Base-by-base conservation (phyloP, 2,888 invertebrate genomes). In the Chrysotoxum bicinctum region DNA sequence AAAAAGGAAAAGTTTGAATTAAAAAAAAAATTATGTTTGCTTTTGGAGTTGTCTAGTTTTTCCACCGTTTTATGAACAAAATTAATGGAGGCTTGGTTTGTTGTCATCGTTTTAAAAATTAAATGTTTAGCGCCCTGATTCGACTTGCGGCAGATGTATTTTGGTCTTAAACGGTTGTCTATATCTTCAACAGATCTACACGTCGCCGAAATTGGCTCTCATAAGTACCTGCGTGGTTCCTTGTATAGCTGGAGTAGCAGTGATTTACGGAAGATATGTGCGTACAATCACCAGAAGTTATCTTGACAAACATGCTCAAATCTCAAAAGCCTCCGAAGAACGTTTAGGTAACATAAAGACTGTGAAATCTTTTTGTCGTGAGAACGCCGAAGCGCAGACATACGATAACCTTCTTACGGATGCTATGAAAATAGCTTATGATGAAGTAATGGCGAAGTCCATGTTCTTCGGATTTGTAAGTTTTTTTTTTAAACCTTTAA, bases 291-390 rank as follows among this genome's bases (percentile, higher is more conserved):
- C 98, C 0, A 94, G 94, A 83, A 93, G 95, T 88, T 94, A 98
- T 72, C 95, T 97, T 90, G 96, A 96, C 90, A 92, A 90, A 87
- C 91, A 95, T 52, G 96, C 96, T 0, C 92, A 92, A 40, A 93
- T 94, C 7, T 92, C 93, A 43, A 93, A 97, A 93, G 94, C 96
- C 74, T 98, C 98, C 0, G 98, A 98, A 92, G 98, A 99, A 91
- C 95, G 96, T 89, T 96, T 98, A 87, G 95, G 96, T 12, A 98
- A 98, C 90, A 96, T 99, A 86, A 94, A 97, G 90, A 98, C 98
- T 3, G 98, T 99, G 0, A 96, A 98, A 92, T 95, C 96, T 30
- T 98, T 99, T 91, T 97, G 96, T 16, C 96, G 97, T 89, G 98
- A 99, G 91, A 90, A 93, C 9, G 94, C 93, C 76, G 99, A 99